Evolutionary conservation across 2,797 vertebrate genomes (phyloP), one percentile per base, ranked within the genome.

Genomic region (Neostethus bicornis): DNA sequence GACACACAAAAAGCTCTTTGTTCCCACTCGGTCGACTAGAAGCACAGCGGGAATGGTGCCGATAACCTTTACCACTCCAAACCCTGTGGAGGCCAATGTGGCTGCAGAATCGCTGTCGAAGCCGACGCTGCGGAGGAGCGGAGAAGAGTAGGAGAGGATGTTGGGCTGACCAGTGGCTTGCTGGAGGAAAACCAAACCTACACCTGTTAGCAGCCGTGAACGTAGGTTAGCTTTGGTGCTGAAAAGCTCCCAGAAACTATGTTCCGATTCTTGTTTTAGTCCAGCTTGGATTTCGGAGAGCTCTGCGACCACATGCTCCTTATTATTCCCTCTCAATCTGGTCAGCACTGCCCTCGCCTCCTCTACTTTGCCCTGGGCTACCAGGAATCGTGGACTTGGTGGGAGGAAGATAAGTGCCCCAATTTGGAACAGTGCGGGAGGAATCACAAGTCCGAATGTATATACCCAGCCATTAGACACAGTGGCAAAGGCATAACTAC

Each of bases 121-220:
- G 25, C 96, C 96, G 51, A 98, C 94, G 0, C 95, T 94, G 60
- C 92, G 96, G 69, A 99, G 88, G 48, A 99, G 90, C 1, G 95
- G 96, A 0, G 96, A 98, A 7, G 96, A 95, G 6, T 98, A 99
- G 68, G 94, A 95, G 35, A 98, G 87, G 83, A 99, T 91, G 77
- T 97, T 98, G 32, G 96, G 96, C 60, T 99, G 96, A 1, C 96
- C 96, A 0, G 96, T 98, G 1, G 85, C 91, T 85, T 99, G 96
- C 72, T 96, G 93, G 74, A 99, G 95, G 86, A 98, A 96, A 14
- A 94, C 95, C 39, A 99, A 47, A 0, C 76, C 83, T 25, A 94
- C 82, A 0, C 96, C 96, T 12, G 94, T 94, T n/a, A 96, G 84
- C 60, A 98, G 74, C 35, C 96, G 90, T 1, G 87, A 87, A 23